Evolutionary conservation across 2,113 vertebrate species (phyloP), one percentile per base, ranked within the genome.

Genomic region (Semnornis frantzii): DNA sequence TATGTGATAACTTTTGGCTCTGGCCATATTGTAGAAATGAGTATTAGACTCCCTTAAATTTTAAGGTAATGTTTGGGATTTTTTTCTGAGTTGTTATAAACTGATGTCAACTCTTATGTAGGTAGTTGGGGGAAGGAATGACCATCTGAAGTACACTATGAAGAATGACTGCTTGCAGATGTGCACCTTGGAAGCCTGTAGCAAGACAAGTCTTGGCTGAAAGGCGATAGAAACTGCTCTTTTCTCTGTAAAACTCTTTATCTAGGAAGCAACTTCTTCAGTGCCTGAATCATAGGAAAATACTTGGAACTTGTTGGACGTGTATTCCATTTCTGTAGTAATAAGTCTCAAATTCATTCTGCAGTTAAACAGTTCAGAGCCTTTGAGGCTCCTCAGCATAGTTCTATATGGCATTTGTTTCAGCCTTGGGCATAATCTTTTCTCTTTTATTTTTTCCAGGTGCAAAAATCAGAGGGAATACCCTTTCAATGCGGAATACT

Each of bases 401-500:
- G 23, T 27, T 86, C 46, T 71, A 3, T 9, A 18, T 3, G 68
- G 19, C 11, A 69, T 8, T 92, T 69, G 50, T 64, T 89, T 87
- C 59, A 66, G 4, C 31, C 44, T 60, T 68, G 30, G 50, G 64
- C 87, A 12, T 89, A 77, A 91, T 42, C 15, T 54, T 86, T 60
- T 24, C 7, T 84, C 27, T 92, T 77, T 68, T 11, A 31, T 79
- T 31, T 80, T 69, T 3, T 79, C 24, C 82, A 97, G 97, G 86
- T 97, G 97, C 77, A 88, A 30, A 74, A 96, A 92, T 59, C 97
- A 85, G 66, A 96, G 95, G 90, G 97, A 97, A 19, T 97, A 97
- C 82, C 97, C 97, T 60, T 97, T 97, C 95, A 92, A 77, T 59
- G 90, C 89, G 33, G 97, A 97, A 78, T 97, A 96, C 79, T 97